Base-by-base conservation (phyloP, 2,113 vertebrate species). In the Marmota flaviventris region DNA sequence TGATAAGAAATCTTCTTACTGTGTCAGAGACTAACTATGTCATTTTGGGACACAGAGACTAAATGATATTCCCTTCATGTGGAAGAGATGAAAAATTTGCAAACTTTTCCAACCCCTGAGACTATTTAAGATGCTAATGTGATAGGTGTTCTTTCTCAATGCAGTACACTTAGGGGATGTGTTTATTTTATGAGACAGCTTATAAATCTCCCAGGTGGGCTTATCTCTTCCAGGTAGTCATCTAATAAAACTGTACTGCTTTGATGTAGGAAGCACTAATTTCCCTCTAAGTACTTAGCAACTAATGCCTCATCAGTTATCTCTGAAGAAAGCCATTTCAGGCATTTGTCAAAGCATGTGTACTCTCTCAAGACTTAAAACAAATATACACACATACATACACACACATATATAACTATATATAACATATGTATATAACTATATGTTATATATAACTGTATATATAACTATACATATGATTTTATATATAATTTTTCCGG, bases 121-220 rank as follows among this genome's bases (percentile, higher is more conserved):
- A 58, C n/a, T 81, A 32, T 25, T 39, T 7, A 7, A 1, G 1
- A 34, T 4, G 1, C 18, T 13, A 18, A 13, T 34, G 51, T 4
- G 2, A 58, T 8, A 11, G 42, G 3, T 34, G 27, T 14, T 37
- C 29, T 9, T 85, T 24, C 42, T 72, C 45, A 4, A 2, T 29
- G 42, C n/a, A 84, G 70, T 42, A 29, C 2, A 27, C 29, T 63
- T 84, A 25, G 14, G 18, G 11, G 29, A 8, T 18, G 32, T 12
- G 53, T 72, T 53, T 39, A 48, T 75, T 67, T 58, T 70, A 17
- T 37, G 76, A 72, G 42, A 72, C 51, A n/a, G 24, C 29, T 61
- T 29, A 12, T 51, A 58, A 73, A 72, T 53, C 51, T 18, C 24
- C 65, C 18, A 17, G 0, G 18, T 7, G 20, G 70, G 29, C 24